Evolutionary conservation across 2,113 vertebrate species (phyloP).

Genomic region (Actenoides hombroni): DNA sequence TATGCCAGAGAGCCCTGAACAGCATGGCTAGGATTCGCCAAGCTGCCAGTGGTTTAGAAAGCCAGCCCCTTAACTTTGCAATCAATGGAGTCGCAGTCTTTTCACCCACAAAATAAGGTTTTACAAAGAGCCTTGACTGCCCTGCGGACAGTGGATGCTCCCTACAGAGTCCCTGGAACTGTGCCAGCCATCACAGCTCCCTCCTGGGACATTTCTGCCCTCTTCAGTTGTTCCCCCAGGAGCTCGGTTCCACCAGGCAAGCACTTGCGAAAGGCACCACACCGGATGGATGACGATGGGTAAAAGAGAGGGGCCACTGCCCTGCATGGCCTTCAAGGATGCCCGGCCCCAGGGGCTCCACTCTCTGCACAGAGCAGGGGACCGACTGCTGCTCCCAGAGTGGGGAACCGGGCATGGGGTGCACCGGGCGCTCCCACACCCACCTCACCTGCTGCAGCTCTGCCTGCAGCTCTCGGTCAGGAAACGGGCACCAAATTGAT

Average conservation of each 20-base stretch:
- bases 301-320: not conserved
- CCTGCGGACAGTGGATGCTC: no score
- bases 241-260: accelerated
- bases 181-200: accelerated
- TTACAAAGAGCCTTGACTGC: not conserved
- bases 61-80: no score
- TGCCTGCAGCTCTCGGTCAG: accelerated
- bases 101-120: not conserved
- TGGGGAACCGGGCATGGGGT: accelerated
- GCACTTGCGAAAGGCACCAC: not conserved
- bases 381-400: not conserved
- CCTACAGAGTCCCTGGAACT: not conserved
- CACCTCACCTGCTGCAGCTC: not conserved
- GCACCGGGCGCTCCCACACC: not conserved
- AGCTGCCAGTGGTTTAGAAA: not conserved
- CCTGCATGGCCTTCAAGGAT: accelerated
- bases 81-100: not conserved
- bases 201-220: not conserved
- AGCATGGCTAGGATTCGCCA: accelerated
- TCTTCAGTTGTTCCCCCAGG: not conserved
- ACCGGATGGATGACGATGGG: accelerated
- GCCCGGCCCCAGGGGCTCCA: not conserved
- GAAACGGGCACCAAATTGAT: accelerated
- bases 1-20: not conserved
- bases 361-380: not conserved